Conservation (phyloP, 1,140 invertebrate genomes). For the Drosophila kohkoa region DNA sequence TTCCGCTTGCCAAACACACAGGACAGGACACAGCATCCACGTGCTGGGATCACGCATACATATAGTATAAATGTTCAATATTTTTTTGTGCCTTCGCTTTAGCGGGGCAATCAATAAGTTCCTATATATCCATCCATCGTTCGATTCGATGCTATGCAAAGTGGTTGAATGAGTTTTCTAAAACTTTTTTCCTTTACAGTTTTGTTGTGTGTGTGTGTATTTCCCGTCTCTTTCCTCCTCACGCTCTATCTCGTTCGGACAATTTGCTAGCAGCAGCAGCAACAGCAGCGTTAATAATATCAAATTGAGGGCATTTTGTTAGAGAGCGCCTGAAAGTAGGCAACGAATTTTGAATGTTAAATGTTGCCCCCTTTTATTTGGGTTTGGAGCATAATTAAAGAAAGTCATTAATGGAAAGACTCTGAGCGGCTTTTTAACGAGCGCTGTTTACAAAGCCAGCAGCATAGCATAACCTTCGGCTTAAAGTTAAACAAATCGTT, state of each 20-base stretch:
- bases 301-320: conserved; percentile 50
- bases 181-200: conserved; percentile 47
- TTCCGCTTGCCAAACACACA: conserved; percentile 60
- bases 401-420: conserved; percentile 41
- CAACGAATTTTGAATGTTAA: conserved; percentile 27
- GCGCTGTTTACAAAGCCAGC: conserved; percentile 17
- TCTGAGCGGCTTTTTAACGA: conserved; percentile 22
- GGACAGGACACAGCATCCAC: conserved; percentile 30
- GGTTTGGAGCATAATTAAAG: conserved; percentile 28
- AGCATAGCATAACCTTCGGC: not conserved
- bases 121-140: conserved; percentile 60
- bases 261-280: conserved; percentile 6
- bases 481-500: conserved; percentile 32
- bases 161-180: conserved; percentile 60
- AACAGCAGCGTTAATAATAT: conserved; percentile 45
- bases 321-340: conserved; percentile 16
- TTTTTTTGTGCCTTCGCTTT: conserved; percentile 30
- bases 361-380: not conserved
- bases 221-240: not conserved
- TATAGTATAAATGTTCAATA: not conserved
- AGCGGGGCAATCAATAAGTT: conserved; percentile 73
- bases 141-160: conserved; percentile 52
- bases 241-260: not conserved
- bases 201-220: conserved; percentile 7
- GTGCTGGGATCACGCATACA: conserved; percentile 11